Base-by-base conservation (phyloP, 35 echinoderm and acorn worm species). In the Heliocidaris tuberculata region DNA sequence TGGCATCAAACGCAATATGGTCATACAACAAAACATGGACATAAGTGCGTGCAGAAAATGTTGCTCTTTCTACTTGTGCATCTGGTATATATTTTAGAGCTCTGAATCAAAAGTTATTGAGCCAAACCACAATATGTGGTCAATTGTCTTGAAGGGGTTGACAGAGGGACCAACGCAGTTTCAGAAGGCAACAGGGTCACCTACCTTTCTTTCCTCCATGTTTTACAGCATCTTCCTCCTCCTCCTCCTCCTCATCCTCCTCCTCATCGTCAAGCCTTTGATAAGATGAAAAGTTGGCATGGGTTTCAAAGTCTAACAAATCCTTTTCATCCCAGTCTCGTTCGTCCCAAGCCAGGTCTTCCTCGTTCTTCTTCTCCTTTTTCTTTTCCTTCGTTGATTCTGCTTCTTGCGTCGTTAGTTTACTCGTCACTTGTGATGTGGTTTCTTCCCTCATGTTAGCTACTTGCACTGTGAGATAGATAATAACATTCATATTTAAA, bases 311-410 rank as follows among this genome's bases (percentile, higher is more conserved):
- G 24, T 89, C 87, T 13, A 30, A 89, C 31, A 42, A 0, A 6
- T 89, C 87, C 47, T 32, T 89, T 48, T 89, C 87, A 48, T 89
- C 87, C 87, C 87, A 89, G 29, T 89, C 87, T 89, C 87, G 31
- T 30, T 89, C 87, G 19, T 89, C 87, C 87, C 87, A 89, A 31
- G 87, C 87, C 31, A 89, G 47, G 32, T 89, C 87, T 48, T 89
- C 87, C 87, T 89, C 87, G 31, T 12, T 89, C 87, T 89, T 89
- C 87, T 42, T 32, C 31, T 89, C 87, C 31, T 0, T 48, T 42
- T 89, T 48, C 4, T 89, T 2, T 48, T 48, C 87, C 15, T 5
- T 24, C 17, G 21, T 78, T 78, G 65, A 78, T n/a, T 78, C 65
- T 78, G 17, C 24, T 19, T 78, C 65, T 19, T n/a, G 65, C 1